phyloP scores from a whole-genome alignment of 2,797 vertebrate genomes.

The Lerista edwardsae region DNA sequence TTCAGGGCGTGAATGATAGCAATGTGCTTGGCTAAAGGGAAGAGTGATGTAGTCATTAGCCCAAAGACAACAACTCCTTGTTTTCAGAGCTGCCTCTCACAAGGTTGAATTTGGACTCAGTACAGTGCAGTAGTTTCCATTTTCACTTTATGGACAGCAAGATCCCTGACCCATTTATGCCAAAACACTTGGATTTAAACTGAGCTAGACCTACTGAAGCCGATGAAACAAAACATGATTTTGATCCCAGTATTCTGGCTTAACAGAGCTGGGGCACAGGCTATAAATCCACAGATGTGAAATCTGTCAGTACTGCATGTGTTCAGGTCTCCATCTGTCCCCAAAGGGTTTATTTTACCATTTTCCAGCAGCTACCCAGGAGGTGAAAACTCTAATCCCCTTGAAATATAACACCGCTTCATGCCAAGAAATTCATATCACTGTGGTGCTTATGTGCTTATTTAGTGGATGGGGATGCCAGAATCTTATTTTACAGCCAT shows the following conservation, averaged over 20 bases:
- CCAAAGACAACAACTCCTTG: neutral
- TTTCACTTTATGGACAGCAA: constrained; percentile 15
- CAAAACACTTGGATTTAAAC: neutral
- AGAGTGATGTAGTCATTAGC: neutral
- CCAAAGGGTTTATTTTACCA: neutral
- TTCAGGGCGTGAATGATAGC: neutral
- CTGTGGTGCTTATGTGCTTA: constrained; percentile 13
- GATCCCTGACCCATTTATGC: neutral
- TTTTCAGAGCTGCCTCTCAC: neutral
- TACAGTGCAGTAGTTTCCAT: neutral
- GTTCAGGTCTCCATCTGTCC: constrained; percentile 10
- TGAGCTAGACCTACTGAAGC: neutral
- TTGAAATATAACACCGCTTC: neutral
- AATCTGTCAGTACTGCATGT: neutral
- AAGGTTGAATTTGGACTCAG: neutral
- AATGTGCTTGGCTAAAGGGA: neutral
- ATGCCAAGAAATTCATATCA: constrained; percentile 34
- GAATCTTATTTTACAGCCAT: constrained; percentile 36
- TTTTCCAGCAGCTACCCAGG: constrained; percentile 18
- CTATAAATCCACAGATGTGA: constrained; percentile 8
- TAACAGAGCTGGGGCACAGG: neutral
- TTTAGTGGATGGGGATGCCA: constrained; percentile 26
- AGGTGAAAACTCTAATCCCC: constrained; percentile 24
- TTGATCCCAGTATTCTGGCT: neutral
- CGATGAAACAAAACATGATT: neutral